These are phyloP conservation scores for Nasonia oneida DNA, from an alignment of 2,888 invertebrate genomes.

Conservation along the genomic window DNA sequence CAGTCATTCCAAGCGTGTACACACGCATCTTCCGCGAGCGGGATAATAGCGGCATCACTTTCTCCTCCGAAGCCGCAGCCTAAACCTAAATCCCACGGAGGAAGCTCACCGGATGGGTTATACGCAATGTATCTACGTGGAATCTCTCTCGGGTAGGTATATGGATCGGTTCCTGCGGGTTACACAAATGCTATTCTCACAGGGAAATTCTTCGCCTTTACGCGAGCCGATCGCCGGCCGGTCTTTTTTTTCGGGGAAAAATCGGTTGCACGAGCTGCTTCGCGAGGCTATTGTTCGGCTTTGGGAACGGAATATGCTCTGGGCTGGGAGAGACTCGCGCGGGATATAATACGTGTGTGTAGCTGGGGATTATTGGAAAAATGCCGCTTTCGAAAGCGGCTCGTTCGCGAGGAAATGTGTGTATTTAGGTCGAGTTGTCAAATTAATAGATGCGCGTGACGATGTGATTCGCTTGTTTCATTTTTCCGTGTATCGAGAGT, in stretches of 20 bases:
- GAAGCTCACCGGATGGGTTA: slow-evolving; percentile 1
- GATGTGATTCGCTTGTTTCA: neutral
- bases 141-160: neutral
- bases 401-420: slow-evolving; percentile 2
- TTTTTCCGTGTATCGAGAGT: neutral
- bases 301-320: neutral
- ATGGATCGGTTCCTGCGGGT: neutral
- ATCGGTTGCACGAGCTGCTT: neutral
- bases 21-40: slow-evolving; percentile 8
- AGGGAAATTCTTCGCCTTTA: neutral
- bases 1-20: neutral
- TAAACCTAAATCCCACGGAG: slow-evolving; percentile 29
- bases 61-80: slow-evolving; percentile 1
- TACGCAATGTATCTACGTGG: neutral
- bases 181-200: neutral
- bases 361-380: neutral
- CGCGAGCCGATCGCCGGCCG: neutral
- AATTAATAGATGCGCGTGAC: neutral
- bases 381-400: neutral
- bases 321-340: neutral
- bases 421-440: neutral
- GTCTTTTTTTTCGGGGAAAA: neutral
- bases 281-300: slow-evolving; percentile 1
- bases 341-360: neutral
- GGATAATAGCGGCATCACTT: slow-evolving; percentile 31